Evolutionary conservation across 1,140 invertebrate genomes (phyloP).

Genomic region (Oscheius sp.): DNA sequence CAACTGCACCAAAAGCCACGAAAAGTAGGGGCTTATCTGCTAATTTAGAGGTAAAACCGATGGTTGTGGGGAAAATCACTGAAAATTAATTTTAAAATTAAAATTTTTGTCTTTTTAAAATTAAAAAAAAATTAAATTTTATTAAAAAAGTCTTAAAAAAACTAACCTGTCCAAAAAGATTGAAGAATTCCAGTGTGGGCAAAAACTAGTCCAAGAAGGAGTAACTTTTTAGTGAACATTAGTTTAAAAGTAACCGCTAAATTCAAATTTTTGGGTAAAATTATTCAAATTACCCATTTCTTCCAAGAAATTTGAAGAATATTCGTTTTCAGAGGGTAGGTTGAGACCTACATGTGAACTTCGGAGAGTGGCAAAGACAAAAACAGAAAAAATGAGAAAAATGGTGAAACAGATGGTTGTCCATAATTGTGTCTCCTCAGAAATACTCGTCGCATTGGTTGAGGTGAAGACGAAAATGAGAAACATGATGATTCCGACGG

Average conservation of each 20-base stretch:
- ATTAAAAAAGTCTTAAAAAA: constrained; percentile 47
- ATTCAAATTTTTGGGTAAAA: no score
- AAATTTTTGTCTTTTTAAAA: no score
- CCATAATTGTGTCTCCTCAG: constrained; percentile 13
- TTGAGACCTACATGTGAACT: not conserved
- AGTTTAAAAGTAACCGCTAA: constrained; percentile 34
- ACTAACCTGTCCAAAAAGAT: constrained; percentile 44
- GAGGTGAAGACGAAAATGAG: constrained; percentile 35
- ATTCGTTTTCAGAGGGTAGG: no score
- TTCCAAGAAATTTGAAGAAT: no score
- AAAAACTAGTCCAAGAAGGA: constrained; percentile 43
- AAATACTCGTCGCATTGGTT: constrained; percentile 21
- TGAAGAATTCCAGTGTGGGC: constrained; percentile 48
- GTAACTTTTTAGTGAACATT: constrained; percentile 33
- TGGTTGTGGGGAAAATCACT: no score
- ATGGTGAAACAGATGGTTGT: not conserved
- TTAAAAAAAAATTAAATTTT: not conserved
- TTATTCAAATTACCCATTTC: no score
- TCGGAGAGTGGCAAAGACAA: constrained; percentile 27
- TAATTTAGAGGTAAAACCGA: not conserved
- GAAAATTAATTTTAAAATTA: no score
- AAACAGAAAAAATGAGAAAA: constrained; percentile 31
- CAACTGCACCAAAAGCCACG: not conserved
- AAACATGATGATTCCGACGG: constrained; percentile 39
- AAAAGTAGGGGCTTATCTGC: not conserved